phyloP scores from a whole-genome alignment of 30 jellyfish, hydroid and myxozoan genomes.

The Turritopsis dohrnii region DNA sequence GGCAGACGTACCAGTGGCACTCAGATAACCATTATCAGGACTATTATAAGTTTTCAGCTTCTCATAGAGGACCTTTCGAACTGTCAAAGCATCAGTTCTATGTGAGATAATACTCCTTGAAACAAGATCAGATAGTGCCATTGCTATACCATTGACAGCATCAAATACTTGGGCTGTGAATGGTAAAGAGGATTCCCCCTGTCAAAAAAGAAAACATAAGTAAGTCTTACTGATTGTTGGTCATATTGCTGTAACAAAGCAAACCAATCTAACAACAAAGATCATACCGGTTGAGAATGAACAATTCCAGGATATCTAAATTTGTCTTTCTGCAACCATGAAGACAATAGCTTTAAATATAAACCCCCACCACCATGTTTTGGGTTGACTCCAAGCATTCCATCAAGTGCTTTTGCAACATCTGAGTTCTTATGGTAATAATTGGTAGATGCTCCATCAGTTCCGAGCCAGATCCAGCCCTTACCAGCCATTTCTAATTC shows the following conservation, averaged over 20 bases:
- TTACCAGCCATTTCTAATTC: conserved; percentile 66
- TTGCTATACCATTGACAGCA: conserved; percentile 91
- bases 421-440: conserved; percentile 28
- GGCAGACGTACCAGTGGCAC: conserved; percentile 61
- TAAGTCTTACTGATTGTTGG: background rate
- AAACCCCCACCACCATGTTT: conserved; percentile 85
- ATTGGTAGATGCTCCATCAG: conserved; percentile 68
- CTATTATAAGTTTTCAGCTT: conserved; percentile 46
- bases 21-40: conserved; percentile 72
- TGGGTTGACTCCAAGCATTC: conserved; percentile 83
- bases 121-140: conserved; percentile 83
- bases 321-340: conserved; percentile 81
- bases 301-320: conserved; percentile 83
- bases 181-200: conserved; percentile 44
- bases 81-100: conserved; percentile 33
- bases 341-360: conserved; percentile 59
- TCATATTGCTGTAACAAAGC: background rate
- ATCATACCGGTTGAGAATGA: conserved; percentile 50
- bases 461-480: conserved; percentile 83
- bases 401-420: conserved; percentile 73
- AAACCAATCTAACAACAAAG: background rate
- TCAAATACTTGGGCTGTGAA: conserved; percentile 88
- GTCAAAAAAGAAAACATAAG: background rate
- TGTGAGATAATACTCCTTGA: conserved; percentile 46
- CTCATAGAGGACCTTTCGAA: conserved; percentile 43